These are phyloP conservation scores for Stenurella melanura DNA, from an alignment of 2,888 invertebrate genomes.

Conservation along the genomic window DNA sequence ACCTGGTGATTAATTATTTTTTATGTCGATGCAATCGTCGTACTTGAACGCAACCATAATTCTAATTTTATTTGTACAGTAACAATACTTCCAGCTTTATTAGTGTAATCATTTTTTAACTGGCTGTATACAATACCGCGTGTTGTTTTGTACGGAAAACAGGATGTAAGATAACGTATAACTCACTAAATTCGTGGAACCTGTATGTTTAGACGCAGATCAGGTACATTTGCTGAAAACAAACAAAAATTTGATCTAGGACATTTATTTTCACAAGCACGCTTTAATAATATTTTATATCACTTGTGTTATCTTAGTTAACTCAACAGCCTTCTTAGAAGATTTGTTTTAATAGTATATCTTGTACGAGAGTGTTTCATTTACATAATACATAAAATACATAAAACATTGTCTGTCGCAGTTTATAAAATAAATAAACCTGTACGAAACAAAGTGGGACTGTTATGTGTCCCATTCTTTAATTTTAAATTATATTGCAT, in stretches of 20 bases:
- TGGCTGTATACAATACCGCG: background rate
- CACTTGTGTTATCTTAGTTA: too few species aligned
- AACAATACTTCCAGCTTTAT: slow-evolving; percentile 2
- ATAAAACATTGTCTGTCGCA: too few species aligned
- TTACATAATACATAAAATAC: too few species aligned
- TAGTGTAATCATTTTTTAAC: slow-evolving; percentile 20
- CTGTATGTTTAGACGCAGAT: slow-evolving; percentile 15
- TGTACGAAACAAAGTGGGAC: too few species aligned
- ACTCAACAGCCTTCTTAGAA: too few species aligned
- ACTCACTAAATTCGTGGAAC: slow-evolving; percentile 19
- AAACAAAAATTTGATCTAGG: background rate
- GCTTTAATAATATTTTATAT: background rate
- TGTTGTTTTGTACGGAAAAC: slow-evolving; percentile 20
- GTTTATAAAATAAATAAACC: too few species aligned
- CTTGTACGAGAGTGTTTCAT: too few species aligned
- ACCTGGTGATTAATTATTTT: slow-evolving; percentile 32
- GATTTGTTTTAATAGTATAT: too few species aligned
- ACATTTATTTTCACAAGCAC: background rate
- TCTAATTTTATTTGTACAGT: background rate
- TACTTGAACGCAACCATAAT: slow-evolving; percentile 6
- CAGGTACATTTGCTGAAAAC: background rate
- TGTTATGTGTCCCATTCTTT: too few species aligned
- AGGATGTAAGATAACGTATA: slow-evolving; percentile 6
- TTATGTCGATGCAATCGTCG: slow-evolving; percentile 8
- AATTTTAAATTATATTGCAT: too few species aligned